Evolutionary conservation across 2,888 invertebrate species (phyloP), one percentile per base, ranked within the genome.

Genomic region (Acronicta psi): DNA sequence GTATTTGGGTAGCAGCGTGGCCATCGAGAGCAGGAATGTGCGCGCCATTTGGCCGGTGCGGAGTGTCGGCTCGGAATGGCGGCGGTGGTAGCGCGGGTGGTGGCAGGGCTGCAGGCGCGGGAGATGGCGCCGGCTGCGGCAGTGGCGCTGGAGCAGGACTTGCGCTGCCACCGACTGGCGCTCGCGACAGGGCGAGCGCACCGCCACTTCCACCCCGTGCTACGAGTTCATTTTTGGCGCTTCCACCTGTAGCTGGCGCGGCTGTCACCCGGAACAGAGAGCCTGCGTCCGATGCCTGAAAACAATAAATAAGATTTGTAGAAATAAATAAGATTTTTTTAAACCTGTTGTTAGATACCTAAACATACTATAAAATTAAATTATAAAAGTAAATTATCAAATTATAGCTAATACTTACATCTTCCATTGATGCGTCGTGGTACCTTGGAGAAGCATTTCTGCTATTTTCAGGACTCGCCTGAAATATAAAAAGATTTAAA

Each of bases 101-200:
- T 67, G 96, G 95, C 77, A 96, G 92, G 74, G 95, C 95, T 79
- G 96, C 96, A 79, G 96, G 96, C 81, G 96, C 96, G 77, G 96
- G 96, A 79, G 96, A 96, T 63, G 96, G 96, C 73, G 95, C 95
- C 72, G 96, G 96, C 77, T 95, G 95, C 73, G 95, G 95, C 75
- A 96, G 95, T 74, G 96, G 95, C 77, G 95, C 95, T 77, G 96
- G 95, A 83, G 95, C 95, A 64, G 95, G 95, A 79, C 95, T 95
- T 69, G 94, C 95, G 83, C 94, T 95, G 85, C 95, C 95, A 71
- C 95, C 95, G 77, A 93, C 93, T 25, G 94, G 94, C 70, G 95
- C 96, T 84, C 95, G 95, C 68, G 95, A 95, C 79, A 96, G 86
- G 20, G 96, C 95, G 69, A 95, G 88, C 80, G 96, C 95, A 67